These are phyloP conservation scores for Trachelus tabidus DNA, from an alignment of 2,888 invertebrate genomes.

Conservation along the genomic window DNA sequence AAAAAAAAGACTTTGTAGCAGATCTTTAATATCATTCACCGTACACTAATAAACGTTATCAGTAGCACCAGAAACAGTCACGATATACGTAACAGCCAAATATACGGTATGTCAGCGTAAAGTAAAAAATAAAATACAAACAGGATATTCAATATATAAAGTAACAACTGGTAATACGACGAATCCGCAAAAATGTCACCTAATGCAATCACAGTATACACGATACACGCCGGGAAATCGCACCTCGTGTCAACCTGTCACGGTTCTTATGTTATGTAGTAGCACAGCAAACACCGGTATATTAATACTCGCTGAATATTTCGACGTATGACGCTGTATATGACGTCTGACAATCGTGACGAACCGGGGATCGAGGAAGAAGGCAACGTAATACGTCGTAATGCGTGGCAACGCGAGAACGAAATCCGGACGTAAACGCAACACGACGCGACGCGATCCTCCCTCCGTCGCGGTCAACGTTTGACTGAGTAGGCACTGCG, in stretches of 20 bases:
- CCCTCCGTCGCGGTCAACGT: constrained; percentile 47
- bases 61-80: background rate
- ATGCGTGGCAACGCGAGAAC: background rate
- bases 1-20: background rate
- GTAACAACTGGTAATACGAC: background rate
- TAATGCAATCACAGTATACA: background rate
- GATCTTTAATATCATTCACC: background rate
- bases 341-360: background rate
- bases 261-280: background rate
- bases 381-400: background rate
- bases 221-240: background rate
- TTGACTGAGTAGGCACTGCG: constrained; percentile 34
- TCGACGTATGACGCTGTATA: background rate
- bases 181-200: background rate
- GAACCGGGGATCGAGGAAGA: background rate
- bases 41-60: background rate
- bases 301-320: background rate
- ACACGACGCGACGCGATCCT: constrained; percentile 28
- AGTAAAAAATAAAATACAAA: background rate
- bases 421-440: background rate
- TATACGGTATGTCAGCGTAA: background rate
- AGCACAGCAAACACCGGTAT: background rate
- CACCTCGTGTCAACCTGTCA: background rate
- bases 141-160: background rate
- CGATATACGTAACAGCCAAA: background rate